Conservation (phyloP, 2,888 invertebrate species). For the Drosophila kuntzei region DNA sequence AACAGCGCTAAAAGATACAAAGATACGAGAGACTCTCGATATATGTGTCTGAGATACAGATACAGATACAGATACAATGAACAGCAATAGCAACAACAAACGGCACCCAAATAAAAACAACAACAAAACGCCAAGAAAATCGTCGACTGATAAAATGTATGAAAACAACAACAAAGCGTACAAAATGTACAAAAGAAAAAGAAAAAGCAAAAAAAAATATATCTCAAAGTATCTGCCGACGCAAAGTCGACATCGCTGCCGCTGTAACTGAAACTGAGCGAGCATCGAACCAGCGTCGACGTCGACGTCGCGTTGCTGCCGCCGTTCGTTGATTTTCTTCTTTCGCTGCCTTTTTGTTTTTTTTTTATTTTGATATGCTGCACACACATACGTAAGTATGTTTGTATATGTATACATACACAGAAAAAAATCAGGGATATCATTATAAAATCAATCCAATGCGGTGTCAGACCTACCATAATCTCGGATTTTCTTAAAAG, state of each 20-base stretch:
- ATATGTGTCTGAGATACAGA: constrained; percentile 50
- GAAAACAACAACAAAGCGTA: constrained; percentile 57
- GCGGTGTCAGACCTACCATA: too few species aligned
- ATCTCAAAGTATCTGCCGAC: constrained; percentile 79
- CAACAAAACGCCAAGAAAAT: constrained; percentile 71
- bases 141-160: constrained; percentile 81
- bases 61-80: constrained; percentile 66
- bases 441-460: too few species aligned
- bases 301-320: constrained; percentile 27
- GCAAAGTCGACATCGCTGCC: constrained; percentile 50
- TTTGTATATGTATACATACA: too few species aligned
- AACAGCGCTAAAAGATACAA: constrained; percentile 82
- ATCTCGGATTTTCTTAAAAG: too few species aligned
- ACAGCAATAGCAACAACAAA: constrained; percentile 57
- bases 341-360: constrained; percentile 69
- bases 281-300: constrained; percentile 52
- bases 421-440: too few species aligned
- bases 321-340: constrained; percentile 61
- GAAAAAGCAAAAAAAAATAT: constrained; percentile 54
- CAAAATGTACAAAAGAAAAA: constrained; percentile 43
- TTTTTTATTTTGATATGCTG: too few species aligned
- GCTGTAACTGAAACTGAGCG: constrained; percentile 67
- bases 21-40: constrained; percentile 63
- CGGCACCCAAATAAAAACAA: constrained; percentile 71
- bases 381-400: too few species aligned